phyloP scores from a whole-genome alignment of 2,113 vertebrate species.

The Cyphomyrus discorhynchus region DNA sequence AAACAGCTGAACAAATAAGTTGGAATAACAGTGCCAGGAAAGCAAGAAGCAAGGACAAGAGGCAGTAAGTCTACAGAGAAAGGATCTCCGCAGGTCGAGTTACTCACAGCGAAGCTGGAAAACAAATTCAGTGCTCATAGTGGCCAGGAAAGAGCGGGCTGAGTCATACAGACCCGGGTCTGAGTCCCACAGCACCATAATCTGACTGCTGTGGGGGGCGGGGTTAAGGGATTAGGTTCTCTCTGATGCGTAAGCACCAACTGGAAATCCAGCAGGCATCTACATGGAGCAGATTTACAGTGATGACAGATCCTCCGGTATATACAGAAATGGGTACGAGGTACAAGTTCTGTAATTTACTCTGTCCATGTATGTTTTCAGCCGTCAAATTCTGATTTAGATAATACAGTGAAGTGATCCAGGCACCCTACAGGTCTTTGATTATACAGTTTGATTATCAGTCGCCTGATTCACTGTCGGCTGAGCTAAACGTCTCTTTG shows the following conservation, averaged over 20 bases:
- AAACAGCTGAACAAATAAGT: not conserved
- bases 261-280: not conserved
- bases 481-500: not conserved
- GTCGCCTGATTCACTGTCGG: not conserved
- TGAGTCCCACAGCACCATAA: not conserved
- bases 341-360: not conserved
- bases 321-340: not conserved
- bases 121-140: conserved; percentile 1
- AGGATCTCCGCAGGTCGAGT: not conserved
- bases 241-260: not conserved
- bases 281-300: not conserved
- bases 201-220: not conserved
- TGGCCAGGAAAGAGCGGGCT: not conserved
- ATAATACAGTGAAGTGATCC: not conserved
- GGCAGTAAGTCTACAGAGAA: not conserved
- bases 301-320: not conserved
- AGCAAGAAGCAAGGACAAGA: not conserved
- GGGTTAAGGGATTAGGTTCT: not conserved
- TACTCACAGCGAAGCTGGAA: not conserved
- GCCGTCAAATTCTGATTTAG: not conserved
- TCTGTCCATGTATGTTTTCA: not conserved
- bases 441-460: not conserved
- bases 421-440: not conserved
- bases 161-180: not conserved
- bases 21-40: not conserved